Base-by-base conservation (phyloP, 2,113 vertebrate genomes). In the Embiotoca jacksoni region DNA sequence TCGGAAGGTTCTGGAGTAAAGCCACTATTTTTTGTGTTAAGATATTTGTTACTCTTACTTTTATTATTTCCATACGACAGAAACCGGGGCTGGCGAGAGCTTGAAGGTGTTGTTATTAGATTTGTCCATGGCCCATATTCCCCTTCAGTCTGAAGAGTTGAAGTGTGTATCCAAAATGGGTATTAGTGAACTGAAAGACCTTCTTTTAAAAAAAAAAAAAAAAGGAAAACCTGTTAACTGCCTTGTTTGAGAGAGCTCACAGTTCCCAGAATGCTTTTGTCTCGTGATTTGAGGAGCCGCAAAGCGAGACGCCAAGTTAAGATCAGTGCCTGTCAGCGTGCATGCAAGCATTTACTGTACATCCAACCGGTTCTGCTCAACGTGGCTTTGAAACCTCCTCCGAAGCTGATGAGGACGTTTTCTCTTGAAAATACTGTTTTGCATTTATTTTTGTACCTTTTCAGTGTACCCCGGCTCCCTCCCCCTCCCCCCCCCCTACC, bases 251-350 rank as follows among this genome's bases (percentile, higher is more conserved):
- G 63, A 83, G 75, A 86, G 78, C 76, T 87, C 65, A 77, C 75
- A 75, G 72, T 88, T 87, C 81, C 82, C 73, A 91, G 70, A 87
- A 90, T 92, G 89, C 85, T 90, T 79, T 87, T 72, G 81, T 87
- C 76, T 80, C 79, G 66, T 77, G 66, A 72, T 82, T 23, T 70
- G 71, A 88, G 75, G 90, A 90, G 76, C 82, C 75, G 73, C 75
- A 55, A 84, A 86, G 80, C 65, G 82, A 85, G 82, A 88, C 85
- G 74, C 77, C 85, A 77, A 88, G 78, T 92, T 88, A 72, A 90
- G 88, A 93, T 88, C 93, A 94, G 93, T 93, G 92, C 94, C 94
- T 93, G 88, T 93, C 88, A 78, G 81, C 87, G 74, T 90, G 93
- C 91, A 93, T 93, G 92, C 86, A 72, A 94, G 92, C 88, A 84